These are phyloP conservation scores for Stegastes partitus DNA, from an alignment of 2,113 vertebrate species.

Conservation along the genomic window DNA sequence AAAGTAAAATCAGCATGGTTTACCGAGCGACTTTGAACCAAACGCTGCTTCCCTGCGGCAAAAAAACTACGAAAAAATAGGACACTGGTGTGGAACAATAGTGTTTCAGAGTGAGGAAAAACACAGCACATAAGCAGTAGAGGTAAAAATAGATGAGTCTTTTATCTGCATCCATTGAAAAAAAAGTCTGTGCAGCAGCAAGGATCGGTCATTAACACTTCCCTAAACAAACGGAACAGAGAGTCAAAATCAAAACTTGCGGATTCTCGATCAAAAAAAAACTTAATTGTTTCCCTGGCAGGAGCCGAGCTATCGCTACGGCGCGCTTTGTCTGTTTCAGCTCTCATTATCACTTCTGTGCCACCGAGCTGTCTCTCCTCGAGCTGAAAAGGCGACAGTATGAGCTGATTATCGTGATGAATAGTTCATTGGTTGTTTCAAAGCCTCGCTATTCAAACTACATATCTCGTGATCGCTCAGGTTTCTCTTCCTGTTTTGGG, in stretches of 20 bases:
- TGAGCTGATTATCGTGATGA: not conserved
- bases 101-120: not conserved
- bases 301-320: not conserved
- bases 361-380: not conserved
- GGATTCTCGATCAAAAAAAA: not conserved
- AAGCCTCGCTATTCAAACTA: not conserved
- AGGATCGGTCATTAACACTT: constrained; percentile 26
- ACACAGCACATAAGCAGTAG: not conserved
- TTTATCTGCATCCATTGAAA: not conserved
- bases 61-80: constrained; percentile 13
- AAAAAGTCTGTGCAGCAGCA: constrained; percentile 14
- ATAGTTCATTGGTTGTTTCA: not conserved
- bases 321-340: not conserved
- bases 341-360: constrained; percentile 4
- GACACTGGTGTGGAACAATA: not conserved
- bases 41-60: constrained; percentile 13
- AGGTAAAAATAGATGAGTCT: constrained; percentile 29
- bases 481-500: not conserved
- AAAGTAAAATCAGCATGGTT: constrained; percentile 4
- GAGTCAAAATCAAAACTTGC: not conserved
- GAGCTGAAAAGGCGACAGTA: not conserved
- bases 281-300: not conserved
- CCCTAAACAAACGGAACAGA: not conserved
- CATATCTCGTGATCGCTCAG: not conserved
- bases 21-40: constrained; percentile 1